These are phyloP conservation scores for Lasioglossum pauxillum DNA, from an alignment of 2,888 invertebrate genomes.

Conservation along the genomic window DNA sequence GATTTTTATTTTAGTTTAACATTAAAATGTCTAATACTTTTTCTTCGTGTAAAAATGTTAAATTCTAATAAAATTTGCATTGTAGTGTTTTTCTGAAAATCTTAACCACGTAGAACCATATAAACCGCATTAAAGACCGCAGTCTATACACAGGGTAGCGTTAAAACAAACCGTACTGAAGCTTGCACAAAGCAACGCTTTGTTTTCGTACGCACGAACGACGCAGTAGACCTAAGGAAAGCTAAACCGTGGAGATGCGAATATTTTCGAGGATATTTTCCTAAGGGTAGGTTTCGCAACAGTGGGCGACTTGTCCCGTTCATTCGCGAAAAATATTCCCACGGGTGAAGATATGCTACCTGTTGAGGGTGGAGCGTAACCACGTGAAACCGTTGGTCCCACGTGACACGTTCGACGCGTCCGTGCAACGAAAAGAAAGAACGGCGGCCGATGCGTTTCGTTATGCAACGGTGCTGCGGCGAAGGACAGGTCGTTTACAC, in stretches of 20 bases:
- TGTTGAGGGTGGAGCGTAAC: conserved; percentile 41
- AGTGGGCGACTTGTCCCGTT: not conserved
- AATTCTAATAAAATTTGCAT: too few relatives aligned
- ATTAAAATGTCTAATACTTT: too few relatives aligned
- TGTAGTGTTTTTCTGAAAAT: too few relatives aligned
- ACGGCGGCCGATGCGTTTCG: conserved; percentile 48
- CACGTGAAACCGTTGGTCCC: conserved; percentile 46
- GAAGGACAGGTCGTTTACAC: conserved; percentile 62
- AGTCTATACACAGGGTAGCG: too few relatives aligned
- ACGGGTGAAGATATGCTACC: conserved; percentile 35
- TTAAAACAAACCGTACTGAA: not conserved
- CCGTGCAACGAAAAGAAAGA: conserved; percentile 30
- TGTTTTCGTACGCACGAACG: not conserved
- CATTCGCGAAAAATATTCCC: conserved; percentile 13
- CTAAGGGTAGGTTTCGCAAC: not conserved
- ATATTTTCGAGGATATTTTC: not conserved
- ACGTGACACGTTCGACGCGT: conserved; percentile 39
- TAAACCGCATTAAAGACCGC: too few relatives aligned
- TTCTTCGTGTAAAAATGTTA: too few relatives aligned
- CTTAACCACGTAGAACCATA: too few relatives aligned
- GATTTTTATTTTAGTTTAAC: too few relatives aligned
- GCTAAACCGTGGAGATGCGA: not conserved
- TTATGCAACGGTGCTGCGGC: conserved; percentile 59
- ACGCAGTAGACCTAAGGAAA: not conserved
- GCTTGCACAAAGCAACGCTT: not conserved